phyloP scores from a whole-genome alignment of 1,140 invertebrate genomes.

The Hirudo medicinalis region DNA sequence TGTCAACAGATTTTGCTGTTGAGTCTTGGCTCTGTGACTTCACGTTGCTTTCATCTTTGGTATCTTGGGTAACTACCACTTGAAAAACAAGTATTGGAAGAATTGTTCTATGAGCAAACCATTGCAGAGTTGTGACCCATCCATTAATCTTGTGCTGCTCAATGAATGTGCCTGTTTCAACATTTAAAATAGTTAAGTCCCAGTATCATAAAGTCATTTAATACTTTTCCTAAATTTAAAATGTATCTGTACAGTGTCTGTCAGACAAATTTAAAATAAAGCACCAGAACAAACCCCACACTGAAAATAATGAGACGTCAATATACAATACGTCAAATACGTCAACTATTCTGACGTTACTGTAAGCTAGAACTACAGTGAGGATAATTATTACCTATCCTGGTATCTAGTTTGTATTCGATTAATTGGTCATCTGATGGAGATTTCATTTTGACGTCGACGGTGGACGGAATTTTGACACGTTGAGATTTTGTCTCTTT shows the following conservation, averaged over 20 bases:
- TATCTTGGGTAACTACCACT: not conserved
- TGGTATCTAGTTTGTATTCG: slow-evolving; percentile 27
- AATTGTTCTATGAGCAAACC: slow-evolving; percentile 3
- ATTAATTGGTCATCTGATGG: not conserved
- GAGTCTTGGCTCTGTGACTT: not conserved
- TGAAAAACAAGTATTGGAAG: not conserved
- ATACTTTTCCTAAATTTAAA: not conserved
- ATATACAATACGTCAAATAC: too few relatives aligned
- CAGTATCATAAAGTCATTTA: not conserved
- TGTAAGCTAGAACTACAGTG: not conserved
- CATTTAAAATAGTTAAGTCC: not conserved
- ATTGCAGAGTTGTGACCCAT: not conserved
- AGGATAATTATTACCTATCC: slow-evolving; percentile 21
- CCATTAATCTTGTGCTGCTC: not conserved
- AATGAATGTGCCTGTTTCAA: not conserved
- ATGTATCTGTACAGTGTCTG: not conserved
- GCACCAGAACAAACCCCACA: too few relatives aligned
- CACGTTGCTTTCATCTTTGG: not conserved
- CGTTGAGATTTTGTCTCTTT: slow-evolving; percentile 29
- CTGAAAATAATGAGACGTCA: too few relatives aligned
- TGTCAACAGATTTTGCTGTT: not conserved
- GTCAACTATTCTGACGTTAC: not conserved
- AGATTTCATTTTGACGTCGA: slow-evolving; percentile 23
- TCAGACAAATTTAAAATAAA: too few relatives aligned
- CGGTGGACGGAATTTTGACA: slow-evolving; percentile 31